Conservation (phyloP, 2,888 invertebrate genomes). For the Linyphia triangularis region DNA sequence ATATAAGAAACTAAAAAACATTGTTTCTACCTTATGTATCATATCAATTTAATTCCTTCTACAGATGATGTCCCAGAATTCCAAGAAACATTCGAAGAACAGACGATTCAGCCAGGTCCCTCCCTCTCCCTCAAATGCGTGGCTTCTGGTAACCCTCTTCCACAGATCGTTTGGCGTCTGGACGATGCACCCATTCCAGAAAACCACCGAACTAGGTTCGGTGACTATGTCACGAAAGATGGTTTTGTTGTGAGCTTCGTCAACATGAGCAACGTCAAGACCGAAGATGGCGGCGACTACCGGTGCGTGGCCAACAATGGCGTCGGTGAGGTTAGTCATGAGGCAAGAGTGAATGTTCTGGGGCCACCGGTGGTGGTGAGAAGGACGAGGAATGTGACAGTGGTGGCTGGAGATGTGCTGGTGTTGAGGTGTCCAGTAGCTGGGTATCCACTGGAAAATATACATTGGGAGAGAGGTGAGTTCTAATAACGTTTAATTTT, state of each 20-base stretch:
- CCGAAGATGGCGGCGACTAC: conserved; percentile 79
- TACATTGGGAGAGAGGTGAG: conserved; percentile 80
- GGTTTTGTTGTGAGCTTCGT: conserved; percentile 80
- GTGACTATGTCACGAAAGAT: conserved; percentile 78
- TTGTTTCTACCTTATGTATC: too few relatives aligned
- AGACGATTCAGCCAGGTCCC: conserved; percentile 74
- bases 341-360: conserved; percentile 79
- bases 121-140: conserved; percentile 75
- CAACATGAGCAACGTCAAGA: conserved; percentile 79
- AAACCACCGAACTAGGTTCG: conserved; percentile 74
- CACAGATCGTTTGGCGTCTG: conserved; percentile 74
- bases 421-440: conserved; percentile 80
- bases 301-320: conserved; percentile 79
- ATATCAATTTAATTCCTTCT: not conserved
- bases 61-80: conserved; percentile 74
- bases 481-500: not conserved
- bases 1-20: too few relatives aligned
- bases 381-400: conserved; percentile 76
- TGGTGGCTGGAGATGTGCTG: conserved; percentile 79
- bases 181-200: conserved; percentile 74
- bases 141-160: conserved; percentile 74
- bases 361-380: conserved; percentile 81
- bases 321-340: conserved; percentile 78
- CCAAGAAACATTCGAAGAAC: conserved; percentile 74
- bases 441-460: conserved; percentile 80